These are phyloP conservation scores for Sebastes goodei DNA, from an alignment of 2,797 vertebrate species.

Conservation along the genomic window DNA sequence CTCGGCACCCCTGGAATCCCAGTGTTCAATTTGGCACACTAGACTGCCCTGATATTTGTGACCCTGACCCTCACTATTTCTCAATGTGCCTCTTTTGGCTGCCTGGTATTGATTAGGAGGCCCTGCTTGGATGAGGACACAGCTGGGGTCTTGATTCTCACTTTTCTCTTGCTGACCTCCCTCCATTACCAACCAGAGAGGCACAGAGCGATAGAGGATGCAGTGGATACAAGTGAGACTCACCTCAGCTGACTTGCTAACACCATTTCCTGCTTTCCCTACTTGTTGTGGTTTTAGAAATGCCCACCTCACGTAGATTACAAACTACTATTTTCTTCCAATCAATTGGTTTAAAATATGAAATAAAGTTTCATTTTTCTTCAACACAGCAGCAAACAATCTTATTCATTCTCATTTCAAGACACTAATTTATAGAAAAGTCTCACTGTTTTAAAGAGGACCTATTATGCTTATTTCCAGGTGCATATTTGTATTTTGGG, in stretches of 20 bases:
- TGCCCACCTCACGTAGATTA: neutral
- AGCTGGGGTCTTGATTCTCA: slow-evolving; percentile 62
- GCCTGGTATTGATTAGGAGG: slow-evolving; percentile 64
- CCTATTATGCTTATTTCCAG: no score
- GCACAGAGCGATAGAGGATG: neutral
- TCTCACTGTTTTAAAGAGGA: neutral
- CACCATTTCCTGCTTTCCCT: neutral
- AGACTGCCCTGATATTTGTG: slow-evolving; percentile 44
- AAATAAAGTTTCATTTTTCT: neutral
- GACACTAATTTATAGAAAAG: neutral
- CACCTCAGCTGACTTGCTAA: neutral
- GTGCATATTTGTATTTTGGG: no score
- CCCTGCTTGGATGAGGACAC: slow-evolving; percentile 46
- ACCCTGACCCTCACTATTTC: slow-evolving; percentile 49
- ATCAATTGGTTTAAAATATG: no score
- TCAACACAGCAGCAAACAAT: neutral
- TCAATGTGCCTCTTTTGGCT: slow-evolving; percentile 39
- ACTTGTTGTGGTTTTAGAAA: neutral
- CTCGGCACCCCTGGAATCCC: slow-evolving; percentile 18
- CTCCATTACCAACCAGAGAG: slow-evolving; percentile 8
- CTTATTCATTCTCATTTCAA: neutral
- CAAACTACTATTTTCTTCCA: neutral
- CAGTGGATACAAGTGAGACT: neutral
- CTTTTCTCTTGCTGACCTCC: slow-evolving; percentile 53
- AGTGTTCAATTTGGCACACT: slow-evolving; percentile 58